phyloP scores from a whole-genome alignment of 2,797 vertebrate species.

The Kryptopterus vitreolus region DNA sequence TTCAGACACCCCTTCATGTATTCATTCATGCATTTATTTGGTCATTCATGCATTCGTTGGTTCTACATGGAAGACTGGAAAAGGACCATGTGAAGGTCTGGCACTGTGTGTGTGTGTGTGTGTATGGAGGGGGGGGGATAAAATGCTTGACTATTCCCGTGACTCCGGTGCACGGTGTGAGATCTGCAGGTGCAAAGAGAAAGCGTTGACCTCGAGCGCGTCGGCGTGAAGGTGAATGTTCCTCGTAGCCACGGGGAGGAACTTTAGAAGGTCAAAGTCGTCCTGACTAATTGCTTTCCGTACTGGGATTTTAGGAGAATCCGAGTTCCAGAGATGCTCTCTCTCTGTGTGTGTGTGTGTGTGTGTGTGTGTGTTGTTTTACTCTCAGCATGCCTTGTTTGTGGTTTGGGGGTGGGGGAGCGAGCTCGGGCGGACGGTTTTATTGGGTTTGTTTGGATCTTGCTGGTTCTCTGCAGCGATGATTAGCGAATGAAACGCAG shows the following conservation, averaged over 20 bases:
- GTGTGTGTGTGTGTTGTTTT: constrained; percentile 20
- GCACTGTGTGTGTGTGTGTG: not conserved
- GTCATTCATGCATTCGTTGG: too few species aligned
- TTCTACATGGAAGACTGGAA: too few species aligned
- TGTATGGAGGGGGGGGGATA: not conserved
- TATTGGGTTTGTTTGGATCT: constrained; percentile 32
- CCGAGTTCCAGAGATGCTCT: constrained; percentile 55
- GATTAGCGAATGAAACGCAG: constrained; percentile 52
- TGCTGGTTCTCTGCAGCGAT: constrained; percentile 33
- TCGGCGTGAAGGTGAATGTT: constrained; percentile 49
- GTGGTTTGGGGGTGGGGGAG: too few species aligned
- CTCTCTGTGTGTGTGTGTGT: constrained; percentile 9
- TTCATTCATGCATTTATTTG: too few species aligned
- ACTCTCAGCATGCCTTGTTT: constrained; percentile 48
- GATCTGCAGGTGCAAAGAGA: constrained; percentile 7
- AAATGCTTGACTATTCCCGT: not conserved
- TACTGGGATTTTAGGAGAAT: constrained; percentile 55
- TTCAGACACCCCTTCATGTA: too few species aligned
- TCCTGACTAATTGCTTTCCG: constrained; percentile 61
- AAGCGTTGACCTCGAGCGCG: not conserved
- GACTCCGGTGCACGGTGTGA: not conserved
- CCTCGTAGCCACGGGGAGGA: constrained; percentile 49
- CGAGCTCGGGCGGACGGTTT: constrained; percentile 32
- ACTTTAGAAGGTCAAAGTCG: constrained; percentile 54
- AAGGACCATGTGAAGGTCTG: too few species aligned